Evolutionary conservation across 2,113 vertebrate genomes (phyloP).

Genomic region (Callaeas wilsoni): DNA sequence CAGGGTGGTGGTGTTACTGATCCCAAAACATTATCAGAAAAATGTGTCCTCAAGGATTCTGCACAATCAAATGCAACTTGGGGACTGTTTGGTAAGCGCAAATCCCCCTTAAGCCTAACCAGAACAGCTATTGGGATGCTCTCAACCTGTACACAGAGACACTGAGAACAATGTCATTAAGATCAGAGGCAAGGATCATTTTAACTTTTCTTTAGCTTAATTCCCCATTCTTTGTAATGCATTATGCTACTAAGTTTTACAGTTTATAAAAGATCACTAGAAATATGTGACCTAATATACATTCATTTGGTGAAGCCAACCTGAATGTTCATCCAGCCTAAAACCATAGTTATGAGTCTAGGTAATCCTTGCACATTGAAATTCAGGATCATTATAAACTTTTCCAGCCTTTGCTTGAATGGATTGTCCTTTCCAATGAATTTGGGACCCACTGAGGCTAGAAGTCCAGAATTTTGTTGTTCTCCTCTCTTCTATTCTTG

Average conservation of each 20-base stretch:
- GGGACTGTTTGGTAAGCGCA: not conserved
- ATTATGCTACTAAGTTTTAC: not conserved
- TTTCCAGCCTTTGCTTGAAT: not conserved
- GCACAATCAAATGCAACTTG: not conserved
- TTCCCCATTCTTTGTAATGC: not conserved
- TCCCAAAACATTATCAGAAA: not conserved
- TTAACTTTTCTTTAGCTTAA: not conserved
- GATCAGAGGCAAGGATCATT: not conserved
- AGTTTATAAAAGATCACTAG: not conserved
- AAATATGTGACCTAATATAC: not conserved
- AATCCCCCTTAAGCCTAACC: not conserved
- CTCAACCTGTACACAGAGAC: not conserved
- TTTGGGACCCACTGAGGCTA: not conserved
- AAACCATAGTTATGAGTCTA: not conserved
- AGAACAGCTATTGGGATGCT: not conserved
- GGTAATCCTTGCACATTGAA: not conserved
- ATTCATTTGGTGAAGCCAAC: not conserved
- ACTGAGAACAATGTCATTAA: not conserved
- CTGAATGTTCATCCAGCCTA: not conserved
- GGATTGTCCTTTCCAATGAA: not conserved
- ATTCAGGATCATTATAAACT: not conserved
- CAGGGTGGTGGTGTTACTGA: not conserved
- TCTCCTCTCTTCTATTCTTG: rapidly evolving
- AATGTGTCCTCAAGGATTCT: not conserved
- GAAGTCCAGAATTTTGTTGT: not conserved